A percentile compares a stretch with the other conserved stretches of the same genome.
Evolutionary conservation across 1,140 invertebrate genomes (phyloP).

Genomic region (Aphaenogaster ashmeadi): DNA sequence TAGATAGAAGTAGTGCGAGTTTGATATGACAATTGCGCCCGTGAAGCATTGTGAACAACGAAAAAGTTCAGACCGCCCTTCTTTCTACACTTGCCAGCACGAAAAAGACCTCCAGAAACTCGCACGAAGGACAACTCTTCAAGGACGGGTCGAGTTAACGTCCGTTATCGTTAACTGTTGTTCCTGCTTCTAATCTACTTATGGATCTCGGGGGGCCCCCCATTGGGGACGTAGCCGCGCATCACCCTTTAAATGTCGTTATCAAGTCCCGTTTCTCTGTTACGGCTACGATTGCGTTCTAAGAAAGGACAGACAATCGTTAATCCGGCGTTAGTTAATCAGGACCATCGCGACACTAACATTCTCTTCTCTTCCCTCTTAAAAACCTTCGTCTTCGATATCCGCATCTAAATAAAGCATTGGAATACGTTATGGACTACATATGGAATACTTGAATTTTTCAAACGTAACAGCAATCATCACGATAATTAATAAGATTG

Average conservation of each 20-base stretch:
- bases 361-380: neutral
- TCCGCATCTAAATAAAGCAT: constrained; percentile 15
- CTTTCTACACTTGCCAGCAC: neutral
- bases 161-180: constrained; percentile 17
- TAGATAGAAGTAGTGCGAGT: constrained; percentile 46
- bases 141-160: constrained; percentile 46
- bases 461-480: neutral
- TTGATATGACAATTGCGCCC: constrained; percentile 55
- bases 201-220: neutral
- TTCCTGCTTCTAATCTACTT: constrained; percentile 7
- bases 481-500: neutral
- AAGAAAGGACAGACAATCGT: neutral
- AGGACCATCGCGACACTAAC: constrained; percentile 5
- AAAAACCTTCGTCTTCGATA: constrained; percentile 23
- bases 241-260: neutral
- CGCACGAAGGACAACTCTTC: constrained; percentile 15
- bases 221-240: neutral
- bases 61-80: constrained; percentile 11
- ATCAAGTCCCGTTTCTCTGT: neutral
- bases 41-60: constrained; percentile 26
- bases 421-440: neutral
- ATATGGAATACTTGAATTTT: neutral
- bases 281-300: neutral
- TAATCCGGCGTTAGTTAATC: constrained; percentile 3
- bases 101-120: constrained; percentile 13